Base-by-base conservation (phyloP, 2,797 vertebrate genomes). In the Craterocephalus amniculus region DNA sequence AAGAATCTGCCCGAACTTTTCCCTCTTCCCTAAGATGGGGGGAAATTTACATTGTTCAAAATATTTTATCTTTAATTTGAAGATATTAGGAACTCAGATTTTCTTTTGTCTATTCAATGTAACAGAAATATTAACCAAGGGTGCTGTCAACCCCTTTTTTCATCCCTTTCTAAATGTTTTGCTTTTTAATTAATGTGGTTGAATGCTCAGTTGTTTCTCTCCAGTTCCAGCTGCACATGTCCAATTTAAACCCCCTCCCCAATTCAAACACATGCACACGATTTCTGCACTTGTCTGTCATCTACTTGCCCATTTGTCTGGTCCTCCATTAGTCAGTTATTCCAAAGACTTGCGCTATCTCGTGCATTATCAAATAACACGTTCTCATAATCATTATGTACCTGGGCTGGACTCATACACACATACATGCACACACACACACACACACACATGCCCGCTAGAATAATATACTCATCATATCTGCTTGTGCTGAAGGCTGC, bases 401-500 rank as follows among this genome's bases (percentile, higher is more conserved):
- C 67, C 65, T 59, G 52, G 29, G 40, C 34, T 67, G 69, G 36
- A 32, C 31, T 13, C 56, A 34, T 58, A 60, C 70, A 63, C 70
- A 75, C 72, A 62, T 57, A 81, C 38, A 83, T 76, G 51, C 58
- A 16, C 69, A 69, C 43, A 32, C 31, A 16, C 56, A 34, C 62
- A 60, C 70, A 63, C 70, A 75, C 72, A 62, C 58, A 81, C 38
- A 83, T 76, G 51, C 58, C 58, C 48, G 20, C 61, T 20, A 27
- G 55, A 71, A 61, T 85, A 87, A 88, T 82, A 82, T 58, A 65
- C 31, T 58, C 60, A n/a, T 87, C 74, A 73, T 88, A 88, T 91
- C 87, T 85, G 79, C 83, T 74, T 70, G 85, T 83, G 91, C 74
- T 91, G 90, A 93, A 76, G 81, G 84, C 83, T 82, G 81, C 88